A percentile compares a stretch with the other conserved stretches of the same genome.
phyloP scores from a whole-genome alignment of 2,113 vertebrate species.

The Notothenia rossii region DNA sequence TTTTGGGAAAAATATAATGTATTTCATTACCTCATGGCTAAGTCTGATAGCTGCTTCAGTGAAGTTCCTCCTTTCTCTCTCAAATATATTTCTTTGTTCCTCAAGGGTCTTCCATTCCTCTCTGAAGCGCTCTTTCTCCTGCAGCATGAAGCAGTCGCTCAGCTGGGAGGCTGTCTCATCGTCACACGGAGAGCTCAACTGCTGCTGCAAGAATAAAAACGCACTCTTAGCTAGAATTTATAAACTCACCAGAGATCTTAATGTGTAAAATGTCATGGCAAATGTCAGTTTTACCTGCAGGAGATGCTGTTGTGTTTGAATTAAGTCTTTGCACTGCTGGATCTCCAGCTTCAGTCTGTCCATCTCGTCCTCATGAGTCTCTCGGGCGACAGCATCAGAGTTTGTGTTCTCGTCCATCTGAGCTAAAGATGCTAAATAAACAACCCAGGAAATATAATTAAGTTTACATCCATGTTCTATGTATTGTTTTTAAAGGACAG shows the following conservation, averaged over 20 bases:
- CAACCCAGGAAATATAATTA: neutral
- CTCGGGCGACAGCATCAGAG: constrained; percentile 86
- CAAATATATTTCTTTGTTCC: constrained; percentile 94
- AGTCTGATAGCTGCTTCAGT: constrained; percentile 97
- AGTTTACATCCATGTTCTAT: neutral
- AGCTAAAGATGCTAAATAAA: constrained; percentile 85
- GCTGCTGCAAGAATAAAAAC: constrained; percentile 84
- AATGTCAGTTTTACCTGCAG: constrained; percentile 85
- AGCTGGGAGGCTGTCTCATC: constrained; percentile 89
- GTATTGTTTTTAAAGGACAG: neutral
- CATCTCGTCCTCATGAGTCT: constrained; percentile 90
- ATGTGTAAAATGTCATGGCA: neutral
- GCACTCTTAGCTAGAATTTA: too few species aligned
- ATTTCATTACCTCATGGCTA: constrained; percentile 89
- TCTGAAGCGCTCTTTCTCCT: constrained; percentile 92
- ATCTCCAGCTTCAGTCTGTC: constrained; percentile 91
- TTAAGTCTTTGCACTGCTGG: constrained; percentile 95
- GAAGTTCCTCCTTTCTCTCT: constrained; percentile 93
- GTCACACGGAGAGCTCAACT: constrained; percentile 89
- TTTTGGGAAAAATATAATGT: neutral
- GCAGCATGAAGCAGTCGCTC: constrained; percentile 90
- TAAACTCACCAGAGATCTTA: neutral
- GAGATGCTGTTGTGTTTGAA: constrained; percentile 93
- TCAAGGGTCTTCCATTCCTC: constrained; percentile 92
- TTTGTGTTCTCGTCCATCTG: constrained; percentile 75